Evolutionary conservation across 2,113 vertebrate genomes (phyloP).

Genomic region (Rhabdomys dilectus): DNA sequence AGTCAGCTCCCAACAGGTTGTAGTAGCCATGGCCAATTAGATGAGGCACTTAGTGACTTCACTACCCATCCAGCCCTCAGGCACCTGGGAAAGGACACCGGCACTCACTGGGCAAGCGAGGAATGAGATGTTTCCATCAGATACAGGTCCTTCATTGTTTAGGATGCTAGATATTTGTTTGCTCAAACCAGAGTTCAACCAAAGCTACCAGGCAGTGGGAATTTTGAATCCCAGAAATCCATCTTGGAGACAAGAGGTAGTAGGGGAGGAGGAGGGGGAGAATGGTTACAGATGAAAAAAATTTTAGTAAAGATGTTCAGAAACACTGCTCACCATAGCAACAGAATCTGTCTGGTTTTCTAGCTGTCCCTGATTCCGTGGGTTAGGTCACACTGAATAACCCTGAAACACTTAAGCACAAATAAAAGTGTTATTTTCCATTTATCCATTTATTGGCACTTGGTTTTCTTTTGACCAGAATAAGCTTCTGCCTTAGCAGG

Average conservation of each 20-base stretch:
- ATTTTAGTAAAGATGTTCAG: not conserved
- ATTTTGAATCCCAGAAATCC: slow-evolving; percentile 42
- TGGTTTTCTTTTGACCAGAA: not conserved
- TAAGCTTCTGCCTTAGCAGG: not conserved
- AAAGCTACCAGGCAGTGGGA: slow-evolving; percentile 53
- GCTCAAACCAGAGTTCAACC: slow-evolving; percentile 62
- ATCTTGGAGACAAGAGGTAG: not conserved
- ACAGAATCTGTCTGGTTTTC: not conserved
- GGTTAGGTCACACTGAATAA: not conserved
- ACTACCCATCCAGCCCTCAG: not conserved
- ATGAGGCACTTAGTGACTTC: slow-evolving; percentile 53
- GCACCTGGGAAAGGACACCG: slow-evolving; percentile 56
- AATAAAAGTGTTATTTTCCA: not conserved
- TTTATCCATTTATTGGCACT: no score
- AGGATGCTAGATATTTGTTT: slow-evolving; percentile 80
- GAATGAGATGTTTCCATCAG: slow-evolving; percentile 79
- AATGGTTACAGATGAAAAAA: not conserved
- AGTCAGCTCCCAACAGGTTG: no score
- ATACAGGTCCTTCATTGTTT: slow-evolving; percentile 69
- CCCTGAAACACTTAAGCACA: not conserved
- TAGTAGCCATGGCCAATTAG: slow-evolving; percentile 62
- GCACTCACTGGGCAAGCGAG: slow-evolving; percentile 56
- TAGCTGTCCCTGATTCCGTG: not conserved
- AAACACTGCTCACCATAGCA: not conserved
- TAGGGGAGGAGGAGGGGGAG: not conserved